phyloP scores from a whole-genome alignment of 1,140 invertebrate species.

The Delia radicum region DNA sequence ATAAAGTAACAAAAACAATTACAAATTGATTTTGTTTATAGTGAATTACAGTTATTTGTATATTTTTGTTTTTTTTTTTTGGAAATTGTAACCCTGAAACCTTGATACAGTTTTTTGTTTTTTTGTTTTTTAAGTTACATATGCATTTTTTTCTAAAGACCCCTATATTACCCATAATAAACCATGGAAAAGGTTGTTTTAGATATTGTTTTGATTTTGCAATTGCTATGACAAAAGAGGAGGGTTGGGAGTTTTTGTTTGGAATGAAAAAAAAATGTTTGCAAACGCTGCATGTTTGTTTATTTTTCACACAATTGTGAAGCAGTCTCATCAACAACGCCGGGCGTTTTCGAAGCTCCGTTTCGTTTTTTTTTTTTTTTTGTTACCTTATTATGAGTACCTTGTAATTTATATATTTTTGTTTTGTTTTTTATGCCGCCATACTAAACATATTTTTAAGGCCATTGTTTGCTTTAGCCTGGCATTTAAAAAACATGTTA shows the following conservation, averaged over 20 bases:
- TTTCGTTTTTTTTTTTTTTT: too few relatives aligned
- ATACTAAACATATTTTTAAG: background rate
- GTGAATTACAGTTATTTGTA: constrained; percentile 32
- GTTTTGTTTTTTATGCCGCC: constrained; percentile 9
- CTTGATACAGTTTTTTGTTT: constrained; percentile 18
- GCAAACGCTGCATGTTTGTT: constrained; percentile 7
- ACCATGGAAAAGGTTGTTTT: background rate
- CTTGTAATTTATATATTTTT: constrained; percentile 16
- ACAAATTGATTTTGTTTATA: constrained; percentile 28
- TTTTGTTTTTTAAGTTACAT: background rate
- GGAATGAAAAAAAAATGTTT: background rate
- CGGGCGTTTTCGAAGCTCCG: background rate
- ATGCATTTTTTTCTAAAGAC: too few relatives aligned
- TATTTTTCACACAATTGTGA: constrained; percentile 21
- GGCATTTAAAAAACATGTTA: background rate
- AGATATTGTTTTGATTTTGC: background rate
- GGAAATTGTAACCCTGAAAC: constrained; percentile 19
- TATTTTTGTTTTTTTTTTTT: constrained; percentile 41
- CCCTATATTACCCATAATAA: constrained; percentile 16
- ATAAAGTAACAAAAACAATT: background rate
- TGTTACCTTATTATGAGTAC: constrained; percentile 21
- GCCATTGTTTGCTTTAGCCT: background rate
- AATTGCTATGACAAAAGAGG: background rate
- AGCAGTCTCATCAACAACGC: background rate
- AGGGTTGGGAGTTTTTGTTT: background rate